Evolutionary conservation across 2,113 vertebrate species (phyloP), one percentile per base, ranked within the genome.

Genomic region (Silurus glanis): DNA sequence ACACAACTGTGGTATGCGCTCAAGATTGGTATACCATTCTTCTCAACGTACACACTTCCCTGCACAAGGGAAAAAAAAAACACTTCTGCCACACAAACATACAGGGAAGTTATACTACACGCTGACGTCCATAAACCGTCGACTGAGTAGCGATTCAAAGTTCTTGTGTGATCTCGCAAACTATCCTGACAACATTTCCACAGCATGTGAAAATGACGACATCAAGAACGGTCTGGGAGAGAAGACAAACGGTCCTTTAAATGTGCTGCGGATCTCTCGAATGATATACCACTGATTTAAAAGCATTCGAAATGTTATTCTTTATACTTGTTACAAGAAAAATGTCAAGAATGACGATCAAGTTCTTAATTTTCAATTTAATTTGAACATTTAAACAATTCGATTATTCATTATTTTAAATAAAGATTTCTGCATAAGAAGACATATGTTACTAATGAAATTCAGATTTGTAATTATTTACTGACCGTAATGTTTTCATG

Each of bases 41-140:
- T 66, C 51, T 85, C 49, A 85, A 66, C 49, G 3, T 71, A 49
- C 6, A 56, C 23, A 37, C 56, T 62, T 85, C 45, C 55, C 59
- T 74, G 59, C 4, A 37, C 37, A 37, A 37, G n/a, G n/a, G 37
- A 4, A 53, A 28, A 78, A 66, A 45, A 58, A 8, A 45, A 28
- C 8, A 79, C 53, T 0, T 79, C 37, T 28, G 37, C 82, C 66
- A 83, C 28, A 83, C 16, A 45, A 67, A 25, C 45, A 7, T 49
- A 83, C 64, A 45, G 8, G 45, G 10, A 80, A 53, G 7, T 58
- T 80, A 80, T 19, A 25, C 76, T 28, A 58, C 37, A 9, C 5
- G 13, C 12, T 78, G 17, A 74, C 23, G 25, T 83, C 67, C 82
- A 83, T 83, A 72, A 83, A 72, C 53, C n/a, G 37, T 58, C 67